Evolutionary conservation across 2,888 invertebrate genomes (phyloP), one percentile per base, ranked within the genome.

Genomic region (Drosophila buzzatii): DNA sequence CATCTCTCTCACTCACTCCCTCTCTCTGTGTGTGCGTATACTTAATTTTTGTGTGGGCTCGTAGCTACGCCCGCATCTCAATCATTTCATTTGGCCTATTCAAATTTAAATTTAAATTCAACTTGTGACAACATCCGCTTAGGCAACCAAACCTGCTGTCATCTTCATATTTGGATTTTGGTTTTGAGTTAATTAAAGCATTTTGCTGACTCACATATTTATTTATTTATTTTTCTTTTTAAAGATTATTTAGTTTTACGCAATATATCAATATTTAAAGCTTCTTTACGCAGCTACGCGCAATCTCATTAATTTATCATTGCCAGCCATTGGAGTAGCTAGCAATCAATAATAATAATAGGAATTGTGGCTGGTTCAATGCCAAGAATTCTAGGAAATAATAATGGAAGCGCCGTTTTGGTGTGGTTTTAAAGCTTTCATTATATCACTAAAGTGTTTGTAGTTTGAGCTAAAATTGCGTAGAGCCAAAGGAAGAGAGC

Each of bases 61-160:
- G 53, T n/a, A 47, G 44, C 37, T 47, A 67, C 77, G 71, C 78
- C 78, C 74, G 71, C 73, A 67, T 70, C 27, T 41, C 63, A 56
- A 69, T 70, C 52, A 56, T 47, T 69, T 12, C n/a, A 42, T 72
- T 71, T 69, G 76, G 70, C 62, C 66, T 23, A 52, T 52, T 6
- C 45, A 53, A 63, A 61, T 67, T 45, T 49, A 45, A 61, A 61
- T 67, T 45, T 35, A 45, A 58, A 61, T 59, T 61, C n/a, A 62
- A 45, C 31, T 33, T 52, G 31, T 55, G 57, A 65, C 70, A 56
- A 66, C 71, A 85, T 85, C 83, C 83, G 83, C 76, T 85, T 85
- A 14, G 31, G 68, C 59, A 76, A 75, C 51, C 68, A 60, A 70
- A 39, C 37, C 37, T 67, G 63, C 66, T 62, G 62, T 44, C 52